phyloP scores from a whole-genome alignment of 2,888 invertebrate genomes.

The Chesias legatella region DNA sequence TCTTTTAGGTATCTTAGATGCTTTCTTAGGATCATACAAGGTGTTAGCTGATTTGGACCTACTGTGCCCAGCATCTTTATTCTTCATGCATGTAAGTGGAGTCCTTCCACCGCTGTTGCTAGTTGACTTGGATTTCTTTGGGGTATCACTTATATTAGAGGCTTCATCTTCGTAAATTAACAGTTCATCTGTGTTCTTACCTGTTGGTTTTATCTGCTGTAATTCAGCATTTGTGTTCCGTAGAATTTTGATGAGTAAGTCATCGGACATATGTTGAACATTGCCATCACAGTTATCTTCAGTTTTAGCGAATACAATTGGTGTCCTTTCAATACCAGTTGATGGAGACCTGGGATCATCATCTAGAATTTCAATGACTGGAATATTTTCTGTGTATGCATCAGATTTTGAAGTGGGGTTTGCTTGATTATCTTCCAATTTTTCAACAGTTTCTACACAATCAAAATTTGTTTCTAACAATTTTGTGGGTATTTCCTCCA shows the following conservation, averaged over 20 bases:
- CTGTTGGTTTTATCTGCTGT: slow-evolving; percentile 43
- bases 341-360: slow-evolving; percentile 74
- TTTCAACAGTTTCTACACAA: slow-evolving; percentile 64
- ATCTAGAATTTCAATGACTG: slow-evolving; percentile 52
- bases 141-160: slow-evolving; percentile 47
- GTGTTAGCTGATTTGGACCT: slow-evolving; percentile 71
- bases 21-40: slow-evolving; percentile 52
- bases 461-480: slow-evolving; percentile 83
- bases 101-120: slow-evolving; percentile 62
- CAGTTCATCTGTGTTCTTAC: slow-evolving; percentile 68
- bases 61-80: slow-evolving; percentile 60
- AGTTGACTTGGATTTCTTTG: slow-evolving; percentile 58
- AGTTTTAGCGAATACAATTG: slow-evolving; percentile 61
- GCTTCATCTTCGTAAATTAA: slow-evolving; percentile 81
- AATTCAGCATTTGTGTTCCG: slow-evolving; percentile 62
- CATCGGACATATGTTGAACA: slow-evolving; percentile 74
- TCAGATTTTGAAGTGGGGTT: slow-evolving; percentile 4
- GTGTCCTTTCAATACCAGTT: slow-evolving; percentile 71
- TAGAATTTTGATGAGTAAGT: slow-evolving; percentile 64
- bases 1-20: slow-evolving; percentile 49
- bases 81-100: slow-evolving; percentile 75
- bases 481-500: slow-evolving; percentile 55
- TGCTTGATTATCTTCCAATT: slow-evolving; percentile 42
- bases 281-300: slow-evolving; percentile 47
- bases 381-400: slow-evolving; percentile 32